Evolutionary conservation across 2,888 invertebrate genomes (phyloP).

Genomic region (Hesperia comma): DNA sequence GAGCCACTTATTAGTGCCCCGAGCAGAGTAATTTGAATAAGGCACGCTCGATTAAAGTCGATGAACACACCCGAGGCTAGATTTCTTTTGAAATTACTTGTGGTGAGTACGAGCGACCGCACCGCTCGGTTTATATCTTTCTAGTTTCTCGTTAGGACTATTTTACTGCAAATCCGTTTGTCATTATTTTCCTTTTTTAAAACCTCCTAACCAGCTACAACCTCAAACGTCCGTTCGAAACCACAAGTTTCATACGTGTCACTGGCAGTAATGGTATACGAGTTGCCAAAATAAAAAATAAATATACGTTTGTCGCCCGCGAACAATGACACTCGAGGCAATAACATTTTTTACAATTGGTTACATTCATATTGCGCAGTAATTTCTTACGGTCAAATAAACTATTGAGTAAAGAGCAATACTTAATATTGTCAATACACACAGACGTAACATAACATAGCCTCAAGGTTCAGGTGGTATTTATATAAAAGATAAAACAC

Average conservation of each 20-base stretch:
- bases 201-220: slow-evolving; percentile 41
- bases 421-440: not conserved
- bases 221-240: slow-evolving; percentile 41
- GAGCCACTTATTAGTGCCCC: slow-evolving; percentile 49
- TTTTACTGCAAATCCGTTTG: slow-evolving; percentile 57
- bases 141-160: slow-evolving; percentile 63
- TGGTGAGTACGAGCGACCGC: slow-evolving; percentile 52
- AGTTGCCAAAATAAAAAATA: slow-evolving; percentile 38
- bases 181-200: slow-evolving; percentile 42
- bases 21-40: slow-evolving; percentile 61
- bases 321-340: slow-evolving; percentile 37
- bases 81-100: slow-evolving; percentile 52
- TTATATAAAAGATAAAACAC: slow-evolving; percentile 25
- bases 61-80: slow-evolving; percentile 44
- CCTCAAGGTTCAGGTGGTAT: slow-evolving; percentile 22
- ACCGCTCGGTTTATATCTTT: slow-evolving; percentile 50
- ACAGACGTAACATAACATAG: slow-evolving; percentile 10
- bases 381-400: slow-evolving; percentile 21
- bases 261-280: slow-evolving; percentile 38
- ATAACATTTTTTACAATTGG: slow-evolving; percentile 36
- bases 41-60: slow-evolving; percentile 45
- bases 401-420: slow-evolving; percentile 17
- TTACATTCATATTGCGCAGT: slow-evolving; percentile 32
- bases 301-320: slow-evolving; percentile 36
- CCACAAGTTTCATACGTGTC: slow-evolving; percentile 38